A percentile compares a stretch with the other conserved stretches of the same genome.
Evolutionary conservation across 2,797 vertebrate genomes (phyloP).

Genomic region (Phalloptychus januarius): DNA sequence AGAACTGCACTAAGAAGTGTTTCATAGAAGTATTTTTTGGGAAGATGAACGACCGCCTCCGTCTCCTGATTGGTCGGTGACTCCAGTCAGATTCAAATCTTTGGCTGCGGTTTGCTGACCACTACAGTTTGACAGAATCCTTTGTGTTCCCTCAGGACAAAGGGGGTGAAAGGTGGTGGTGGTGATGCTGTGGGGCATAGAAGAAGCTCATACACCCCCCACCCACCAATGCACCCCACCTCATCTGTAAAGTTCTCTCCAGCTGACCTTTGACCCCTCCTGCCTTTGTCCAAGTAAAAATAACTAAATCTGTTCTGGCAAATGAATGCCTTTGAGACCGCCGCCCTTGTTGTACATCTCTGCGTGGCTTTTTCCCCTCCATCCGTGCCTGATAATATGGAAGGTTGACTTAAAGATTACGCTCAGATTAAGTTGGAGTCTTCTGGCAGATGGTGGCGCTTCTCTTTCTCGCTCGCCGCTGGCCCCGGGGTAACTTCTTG

Average conservation of each 20-base stretch:
- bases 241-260: constrained; percentile 73
- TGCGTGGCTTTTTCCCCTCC: constrained; percentile 35
- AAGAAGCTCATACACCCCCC: constrained; percentile 56
- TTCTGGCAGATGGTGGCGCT: constrained; percentile 75
- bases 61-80: constrained; percentile 39
- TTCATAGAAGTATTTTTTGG: background rate
- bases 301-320: constrained; percentile 77
- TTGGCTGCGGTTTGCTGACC: constrained; percentile 58
- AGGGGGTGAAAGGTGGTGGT: constrained; percentile 68
- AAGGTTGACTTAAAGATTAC: constrained; percentile 74
- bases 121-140: constrained; percentile 67
- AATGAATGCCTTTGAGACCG: constrained; percentile 53
- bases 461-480: constrained; percentile 38
- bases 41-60: background rate
- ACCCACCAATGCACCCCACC: constrained; percentile 40
- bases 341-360: constrained; percentile 51
- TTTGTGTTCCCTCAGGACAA: constrained; percentile 77
- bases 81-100: constrained; percentile 42
- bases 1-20: background rate
- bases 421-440: constrained; percentile 71
- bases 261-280: constrained; percentile 77
- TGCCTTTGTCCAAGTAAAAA: constrained; percentile 78
- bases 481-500: constrained; percentile 59
- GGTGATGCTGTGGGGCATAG: constrained; percentile 60
- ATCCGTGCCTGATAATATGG: constrained; percentile 30